A percentile compares a stretch with the other conserved stretches of the same genome.
Evolutionary conservation across 2,888 invertebrate genomes (phyloP).

Genomic region (Sphaeridia pumilis): DNA sequence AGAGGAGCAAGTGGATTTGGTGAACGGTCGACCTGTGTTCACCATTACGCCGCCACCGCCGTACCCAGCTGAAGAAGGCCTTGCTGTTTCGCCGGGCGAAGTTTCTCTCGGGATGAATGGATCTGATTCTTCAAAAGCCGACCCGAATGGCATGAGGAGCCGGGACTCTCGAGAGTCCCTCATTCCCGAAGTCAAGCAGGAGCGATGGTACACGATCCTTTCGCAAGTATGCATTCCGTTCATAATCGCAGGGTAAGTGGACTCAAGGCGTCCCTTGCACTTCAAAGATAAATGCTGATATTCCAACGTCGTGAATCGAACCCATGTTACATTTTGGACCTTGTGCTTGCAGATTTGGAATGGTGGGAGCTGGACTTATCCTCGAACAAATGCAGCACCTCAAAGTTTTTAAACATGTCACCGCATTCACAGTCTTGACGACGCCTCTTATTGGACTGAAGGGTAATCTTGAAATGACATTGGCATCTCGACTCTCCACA

Average conservation of each 20-base stretch:
- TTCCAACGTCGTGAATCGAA: no score
- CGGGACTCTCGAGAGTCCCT: slow-evolving; percentile 33
- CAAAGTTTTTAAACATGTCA: slow-evolving; percentile 56
- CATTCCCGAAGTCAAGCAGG: slow-evolving; percentile 37
- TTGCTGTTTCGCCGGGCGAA: slow-evolving; percentile 19
- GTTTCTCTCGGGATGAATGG: slow-evolving; percentile 28
- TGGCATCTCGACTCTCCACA: slow-evolving; percentile 84
- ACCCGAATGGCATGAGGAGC: slow-evolving; percentile 27
- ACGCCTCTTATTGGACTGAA: slow-evolving; percentile 81
- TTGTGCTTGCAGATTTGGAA: no score
- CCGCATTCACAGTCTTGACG: slow-evolving; percentile 61
- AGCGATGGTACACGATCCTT: slow-evolving; percentile 55
- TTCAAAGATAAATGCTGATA: no score
- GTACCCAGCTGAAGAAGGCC: slow-evolving; percentile 8
- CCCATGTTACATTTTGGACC: no score
- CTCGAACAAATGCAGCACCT: slow-evolving; percentile 62
- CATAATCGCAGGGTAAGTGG: slow-evolving; percentile 70
- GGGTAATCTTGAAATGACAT: slow-evolving; percentile 79
- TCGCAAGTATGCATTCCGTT: slow-evolving; percentile 76
- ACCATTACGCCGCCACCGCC: slow-evolving; percentile 29
- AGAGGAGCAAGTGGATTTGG: slow-evolving; percentile 8
- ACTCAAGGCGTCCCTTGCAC: no score
- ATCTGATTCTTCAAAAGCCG: slow-evolving; percentile 30
- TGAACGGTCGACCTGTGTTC: slow-evolving; percentile 26
- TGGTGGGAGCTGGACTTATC: slow-evolving; percentile 77